Base-by-base conservation (phyloP, 2,113 vertebrate genomes). In the Daubentonia madagascariensis region DNA sequence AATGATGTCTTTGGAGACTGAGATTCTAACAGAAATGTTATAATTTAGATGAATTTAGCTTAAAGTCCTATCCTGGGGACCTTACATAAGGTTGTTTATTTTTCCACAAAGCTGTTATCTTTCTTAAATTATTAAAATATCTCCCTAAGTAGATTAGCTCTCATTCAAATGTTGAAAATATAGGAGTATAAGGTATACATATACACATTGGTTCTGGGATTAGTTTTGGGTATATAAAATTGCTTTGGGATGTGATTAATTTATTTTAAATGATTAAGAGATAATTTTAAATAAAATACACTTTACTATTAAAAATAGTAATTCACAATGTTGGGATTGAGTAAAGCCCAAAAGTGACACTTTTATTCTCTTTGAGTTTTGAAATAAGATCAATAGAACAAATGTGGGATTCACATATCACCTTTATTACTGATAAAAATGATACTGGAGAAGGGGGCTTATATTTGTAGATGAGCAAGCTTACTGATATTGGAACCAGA, bases 241-340 rank as follows among this genome's bases (percentile, higher is more conserved):
- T 84, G 43, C 83, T 50, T 76, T 84, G 20, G 13, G 79, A 72
- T 87, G 8, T 79, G 43, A 88, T 40, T 84, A 32, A 50, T 67
- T 89, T 76, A 81, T 84, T 67, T 52, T 76, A 8, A 93, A 72
- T 65, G 65, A 81, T 68, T 57, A 92, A 75, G 4, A 84, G 45
- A 84, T 72, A 40, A 91, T 65, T 84, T 72, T 50, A 79, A 88
- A 79, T 92, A 79, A 67, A 91, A 93, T 79, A 30, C 3, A 88
- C 14, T 50, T 72, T 91, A 91, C 63, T n/a, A 79, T 88, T 85
- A 88, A 96, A 91, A 91, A 72, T 43, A 83, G 23, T 68, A 70
- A 54, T 59, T 40, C 8, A 80, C 20, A 68, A 70, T 67, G 59
- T 1, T 70, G 43, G 37, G 30, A 85, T 28, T 92, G 50, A 85